Percentiles rank a stretch among this genome's conserved stretches.
Conservation (phyloP, 2,113 vertebrate genomes). For the Micronycteris hirsuta region DNA sequence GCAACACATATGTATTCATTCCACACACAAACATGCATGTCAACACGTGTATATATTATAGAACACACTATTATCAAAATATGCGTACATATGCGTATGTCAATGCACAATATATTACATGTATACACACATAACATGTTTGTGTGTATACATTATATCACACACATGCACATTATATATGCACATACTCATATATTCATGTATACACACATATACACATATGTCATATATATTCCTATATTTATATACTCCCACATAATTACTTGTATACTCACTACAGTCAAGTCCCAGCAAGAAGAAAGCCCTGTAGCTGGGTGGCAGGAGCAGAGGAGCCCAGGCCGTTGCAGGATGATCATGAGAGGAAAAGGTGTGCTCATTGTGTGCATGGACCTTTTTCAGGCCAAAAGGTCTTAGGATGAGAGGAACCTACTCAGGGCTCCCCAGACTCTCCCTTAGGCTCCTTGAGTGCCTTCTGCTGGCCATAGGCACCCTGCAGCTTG, state of each 20-base stretch:
- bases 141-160: too few species aligned
- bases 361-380: too few species aligned
- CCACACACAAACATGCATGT: neutral
- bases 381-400: neutral
- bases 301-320: neutral
- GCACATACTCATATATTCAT: neutral
- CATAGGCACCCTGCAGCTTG: neutral
- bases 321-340: neutral
- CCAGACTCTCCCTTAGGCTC: neutral
- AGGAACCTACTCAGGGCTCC: neutral
- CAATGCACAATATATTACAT: neutral
- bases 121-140: too few species aligned
- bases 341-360: neutral
- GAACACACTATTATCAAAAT: neutral
- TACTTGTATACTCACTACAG: neutral
- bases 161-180: neutral
- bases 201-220: too few species aligned
- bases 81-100: neutral
- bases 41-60: neutral
- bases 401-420: neutral
- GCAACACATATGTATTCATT: neutral
- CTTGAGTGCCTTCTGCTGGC: neutral
- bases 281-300: neutral
- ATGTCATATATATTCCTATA: neutral
- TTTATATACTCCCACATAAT: neutral